Conservation (phyloP, 2,888 invertebrate genomes). For the Leptinotarsa peninsularis region DNA sequence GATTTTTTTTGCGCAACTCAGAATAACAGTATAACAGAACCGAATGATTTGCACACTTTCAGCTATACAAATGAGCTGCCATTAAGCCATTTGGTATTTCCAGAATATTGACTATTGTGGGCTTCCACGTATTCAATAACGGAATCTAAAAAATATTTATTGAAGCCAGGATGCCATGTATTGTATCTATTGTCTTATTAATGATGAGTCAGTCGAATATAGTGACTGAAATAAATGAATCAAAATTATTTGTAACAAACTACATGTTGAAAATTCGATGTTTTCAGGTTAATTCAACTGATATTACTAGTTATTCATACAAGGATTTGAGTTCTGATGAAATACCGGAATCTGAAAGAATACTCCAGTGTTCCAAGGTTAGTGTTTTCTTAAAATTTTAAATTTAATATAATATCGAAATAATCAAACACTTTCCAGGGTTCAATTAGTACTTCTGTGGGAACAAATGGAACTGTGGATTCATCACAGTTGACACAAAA, state of each 20-base stretch:
- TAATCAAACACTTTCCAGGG: slow-evolving; percentile 1
- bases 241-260: neutral
- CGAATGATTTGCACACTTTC: neutral
- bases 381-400: neutral
- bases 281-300: neutral
- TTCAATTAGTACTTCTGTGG: neutral
- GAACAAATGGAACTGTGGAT: neutral
- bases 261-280: neutral
- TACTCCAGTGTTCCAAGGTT: neutral
- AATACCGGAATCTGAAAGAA: neutral
- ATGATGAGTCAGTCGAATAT: neutral
- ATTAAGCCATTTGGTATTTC: neutral
- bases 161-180: neutral
- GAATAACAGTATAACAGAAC: slow-evolving; percentile 5
- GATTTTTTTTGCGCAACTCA: neutral
- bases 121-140: neutral
- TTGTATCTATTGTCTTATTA: neutral
- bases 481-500: neutral
- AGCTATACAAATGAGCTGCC: slow-evolving; percentile 1
- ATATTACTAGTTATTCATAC: neutral
- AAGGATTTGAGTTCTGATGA: neutral
- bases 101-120: too few relatives aligned
- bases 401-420: neutral
- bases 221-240: neutral
- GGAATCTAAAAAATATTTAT: neutral